phyloP scores from a whole-genome alignment of 2,888 invertebrate genomes.

The Melipona beecheii region DNA sequence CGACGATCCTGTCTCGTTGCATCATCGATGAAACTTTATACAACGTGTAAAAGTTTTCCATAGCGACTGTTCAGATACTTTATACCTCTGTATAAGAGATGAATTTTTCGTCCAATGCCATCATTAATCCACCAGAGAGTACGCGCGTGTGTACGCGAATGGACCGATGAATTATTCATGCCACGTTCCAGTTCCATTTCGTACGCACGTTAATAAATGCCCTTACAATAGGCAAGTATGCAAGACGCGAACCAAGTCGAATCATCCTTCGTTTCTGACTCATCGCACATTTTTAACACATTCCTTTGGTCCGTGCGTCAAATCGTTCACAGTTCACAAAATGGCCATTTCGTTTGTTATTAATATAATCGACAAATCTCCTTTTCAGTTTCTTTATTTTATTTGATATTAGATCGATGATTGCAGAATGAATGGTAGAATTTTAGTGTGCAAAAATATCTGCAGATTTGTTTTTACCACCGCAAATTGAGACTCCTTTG shows the following conservation, averaged over 20 bases:
- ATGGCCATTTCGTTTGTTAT: constrained; percentile 23
- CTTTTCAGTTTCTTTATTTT: no score
- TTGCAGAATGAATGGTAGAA: no score
- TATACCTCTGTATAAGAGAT: neutral
- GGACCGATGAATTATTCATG: constrained; percentile 73
- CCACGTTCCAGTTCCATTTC: constrained; percentile 29
- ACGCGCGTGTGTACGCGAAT: constrained; percentile 49
- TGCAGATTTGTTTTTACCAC: no score
- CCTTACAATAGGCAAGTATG: constrained; percentile 35
- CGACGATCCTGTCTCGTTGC: neutral
- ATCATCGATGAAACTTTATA: neutral
- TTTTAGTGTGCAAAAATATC: no score
- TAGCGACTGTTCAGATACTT: no score
- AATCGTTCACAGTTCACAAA: neutral
- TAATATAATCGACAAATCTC: no score
- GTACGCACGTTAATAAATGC: constrained; percentile 43
- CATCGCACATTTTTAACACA: constrained; percentile 18
- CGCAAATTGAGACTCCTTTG: neutral
- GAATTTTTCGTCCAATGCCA: constrained; percentile 49
- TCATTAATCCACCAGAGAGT: constrained; percentile 67
- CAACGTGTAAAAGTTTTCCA: neutral
- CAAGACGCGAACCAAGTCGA: constrained; percentile 9
- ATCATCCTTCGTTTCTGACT: constrained; percentile 35
- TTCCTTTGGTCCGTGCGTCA: neutral
- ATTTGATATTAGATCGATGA: no score